Evolutionary conservation across 2,797 vertebrate genomes (phyloP).

Genomic region (Todus mexicanus): DNA sequence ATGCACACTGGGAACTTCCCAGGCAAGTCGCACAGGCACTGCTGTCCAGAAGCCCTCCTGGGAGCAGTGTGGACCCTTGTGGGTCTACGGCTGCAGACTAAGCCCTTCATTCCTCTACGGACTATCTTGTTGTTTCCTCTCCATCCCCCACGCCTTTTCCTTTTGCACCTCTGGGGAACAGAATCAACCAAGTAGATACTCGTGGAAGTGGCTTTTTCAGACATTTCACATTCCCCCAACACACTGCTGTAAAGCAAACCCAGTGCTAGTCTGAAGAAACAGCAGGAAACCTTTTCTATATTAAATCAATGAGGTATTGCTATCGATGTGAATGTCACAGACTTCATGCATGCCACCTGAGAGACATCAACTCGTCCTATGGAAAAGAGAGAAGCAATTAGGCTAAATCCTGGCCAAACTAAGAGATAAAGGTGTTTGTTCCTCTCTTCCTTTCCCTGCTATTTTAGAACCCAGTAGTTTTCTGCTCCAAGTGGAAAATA

Average conservation of each 20-base stretch:
- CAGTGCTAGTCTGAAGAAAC: background rate
- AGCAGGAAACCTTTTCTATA: background rate
- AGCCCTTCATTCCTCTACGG: background rate
- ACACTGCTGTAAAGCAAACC: background rate
- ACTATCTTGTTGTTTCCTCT: background rate
- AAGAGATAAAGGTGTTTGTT: background rate
- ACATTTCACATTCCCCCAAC: background rate
- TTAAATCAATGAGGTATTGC: background rate
- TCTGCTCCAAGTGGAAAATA: constrained; percentile 57
- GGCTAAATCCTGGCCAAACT: background rate
- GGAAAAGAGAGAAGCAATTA: background rate
- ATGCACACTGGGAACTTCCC: background rate
- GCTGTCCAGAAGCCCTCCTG: background rate
- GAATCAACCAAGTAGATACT: background rate
- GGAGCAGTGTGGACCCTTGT: rapidly evolving
- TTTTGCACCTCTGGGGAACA: background rate
- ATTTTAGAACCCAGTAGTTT: constrained; percentile 24
- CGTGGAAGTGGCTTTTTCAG: constrained; percentile 19
- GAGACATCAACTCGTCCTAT: background rate
- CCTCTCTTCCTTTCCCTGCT: background rate
- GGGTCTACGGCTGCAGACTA: background rate
- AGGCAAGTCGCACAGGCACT: background rate
- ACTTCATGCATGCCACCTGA: background rate
- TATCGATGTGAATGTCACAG: background rate
- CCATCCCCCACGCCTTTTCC: background rate